A percentile compares a stretch with the other conserved stretches of the same genome.
Evolutionary conservation across 1,140 invertebrate genomes (phyloP).

Genomic region (Drosophila orosa): DNA sequence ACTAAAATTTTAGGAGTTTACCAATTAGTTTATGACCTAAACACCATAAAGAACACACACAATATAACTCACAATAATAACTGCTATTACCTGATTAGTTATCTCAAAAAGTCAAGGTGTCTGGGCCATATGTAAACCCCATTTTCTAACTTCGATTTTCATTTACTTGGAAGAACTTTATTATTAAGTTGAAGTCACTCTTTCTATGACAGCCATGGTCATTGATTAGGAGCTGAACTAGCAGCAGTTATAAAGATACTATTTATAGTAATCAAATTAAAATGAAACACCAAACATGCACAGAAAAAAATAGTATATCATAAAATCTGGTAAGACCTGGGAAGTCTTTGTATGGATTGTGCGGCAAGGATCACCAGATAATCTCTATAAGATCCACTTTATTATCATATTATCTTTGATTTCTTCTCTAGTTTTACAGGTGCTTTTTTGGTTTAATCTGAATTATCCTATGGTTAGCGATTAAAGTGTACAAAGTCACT

Average conservation of each 20-base stretch:
- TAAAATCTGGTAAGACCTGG: not conserved
- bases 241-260: not conserved
- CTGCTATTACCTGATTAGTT: conserved; percentile 4
- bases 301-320: not conserved
- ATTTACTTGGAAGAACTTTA: not conserved
- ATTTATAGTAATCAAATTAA: not conserved
- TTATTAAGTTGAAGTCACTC: not conserved
- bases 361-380: not conserved
- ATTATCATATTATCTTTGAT: not conserved
- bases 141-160: not conserved
- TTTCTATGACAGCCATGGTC: not conserved
- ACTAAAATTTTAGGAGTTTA: not conserved
- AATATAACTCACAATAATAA: not conserved
- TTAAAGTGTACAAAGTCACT: not conserved
- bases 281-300: not conserved
- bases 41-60: not conserved
- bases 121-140: not conserved
- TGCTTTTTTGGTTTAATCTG: not conserved
- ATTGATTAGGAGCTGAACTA: conserved; percentile 10
- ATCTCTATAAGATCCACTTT: not conserved
- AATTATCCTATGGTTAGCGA: not conserved
- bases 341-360: no score
- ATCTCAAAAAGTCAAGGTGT: not conserved
- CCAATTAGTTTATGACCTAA: not conserved
- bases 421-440: not conserved